phyloP scores from a whole-genome alignment of 1,140 invertebrate species.

The Neodiprion lecontei region DNA sequence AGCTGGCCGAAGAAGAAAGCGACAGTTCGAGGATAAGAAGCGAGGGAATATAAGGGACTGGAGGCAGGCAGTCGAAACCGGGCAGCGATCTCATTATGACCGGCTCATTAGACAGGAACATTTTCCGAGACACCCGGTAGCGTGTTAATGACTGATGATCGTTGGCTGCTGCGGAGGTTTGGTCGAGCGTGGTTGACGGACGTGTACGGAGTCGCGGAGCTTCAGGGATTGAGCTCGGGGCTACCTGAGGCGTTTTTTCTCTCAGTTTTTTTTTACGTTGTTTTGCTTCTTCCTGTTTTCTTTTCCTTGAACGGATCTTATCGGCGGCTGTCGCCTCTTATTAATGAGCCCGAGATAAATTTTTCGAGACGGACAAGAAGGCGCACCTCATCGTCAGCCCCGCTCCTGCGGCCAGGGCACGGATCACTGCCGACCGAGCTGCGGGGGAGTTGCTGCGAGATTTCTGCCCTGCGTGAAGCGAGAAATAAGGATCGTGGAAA shows the following conservation, averaged over 20 bases:
- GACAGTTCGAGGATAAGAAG: too few species aligned
- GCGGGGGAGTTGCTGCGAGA: too few species aligned
- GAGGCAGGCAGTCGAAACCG: background rate
- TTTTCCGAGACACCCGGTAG: slow-evolving; percentile 21
- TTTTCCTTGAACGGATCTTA: slow-evolving; percentile 25
- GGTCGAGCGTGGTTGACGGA: background rate
- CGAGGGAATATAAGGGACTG: too few species aligned
- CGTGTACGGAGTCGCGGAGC: background rate
- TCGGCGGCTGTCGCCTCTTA: slow-evolving; percentile 42
- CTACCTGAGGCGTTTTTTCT: slow-evolving; percentile 1
- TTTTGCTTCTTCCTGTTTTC: background rate
- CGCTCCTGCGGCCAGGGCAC: background rate
- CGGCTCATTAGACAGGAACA: slow-evolving; percentile 18
- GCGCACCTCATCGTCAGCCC: background rate
- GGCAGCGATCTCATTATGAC: background rate
- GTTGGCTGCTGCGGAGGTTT: background rate
- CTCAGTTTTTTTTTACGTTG: background rate
- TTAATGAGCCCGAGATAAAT: slow-evolving; percentile 45
- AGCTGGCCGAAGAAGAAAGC: too few species aligned
- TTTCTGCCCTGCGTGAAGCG: too few species aligned
- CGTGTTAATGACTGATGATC: slow-evolving; percentile 14
- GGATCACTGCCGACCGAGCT: too few species aligned
- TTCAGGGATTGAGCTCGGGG: background rate
- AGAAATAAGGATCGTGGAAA: too few species aligned
- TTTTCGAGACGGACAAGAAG: slow-evolving; percentile 19